Conservation (phyloP, 2,797 vertebrate species). For the Gorsachius magnificus region DNA sequence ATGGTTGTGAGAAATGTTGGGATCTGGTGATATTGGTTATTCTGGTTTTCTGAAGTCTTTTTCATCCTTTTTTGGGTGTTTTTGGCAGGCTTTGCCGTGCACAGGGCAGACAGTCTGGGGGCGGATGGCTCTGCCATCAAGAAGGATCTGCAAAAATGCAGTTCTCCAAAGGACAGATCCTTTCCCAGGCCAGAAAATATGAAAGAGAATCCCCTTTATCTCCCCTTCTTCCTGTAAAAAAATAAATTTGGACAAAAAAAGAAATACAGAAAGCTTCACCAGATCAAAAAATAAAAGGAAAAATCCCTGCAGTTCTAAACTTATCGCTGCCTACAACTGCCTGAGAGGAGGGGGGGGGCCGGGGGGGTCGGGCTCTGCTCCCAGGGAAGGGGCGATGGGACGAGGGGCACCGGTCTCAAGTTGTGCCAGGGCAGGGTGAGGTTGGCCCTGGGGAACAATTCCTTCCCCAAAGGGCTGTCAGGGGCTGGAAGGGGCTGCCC, state of each 20-base stretch:
- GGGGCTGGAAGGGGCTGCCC: no score
- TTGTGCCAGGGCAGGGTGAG: no score
- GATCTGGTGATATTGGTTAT: background rate
- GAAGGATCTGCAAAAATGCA: background rate
- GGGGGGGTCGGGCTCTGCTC: no score
- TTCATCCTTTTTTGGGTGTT: background rate
- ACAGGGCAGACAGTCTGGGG: background rate
- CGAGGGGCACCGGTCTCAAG: no score
- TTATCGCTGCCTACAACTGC: no score
- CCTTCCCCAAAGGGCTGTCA: no score
- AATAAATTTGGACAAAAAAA: background rate
- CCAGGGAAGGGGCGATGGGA: no score
- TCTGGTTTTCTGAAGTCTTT: background rate
- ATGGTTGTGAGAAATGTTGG: background rate
- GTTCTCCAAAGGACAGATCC: background rate
- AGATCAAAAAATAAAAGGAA: background rate
- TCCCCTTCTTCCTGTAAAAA: background rate
- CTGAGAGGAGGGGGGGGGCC: no score
- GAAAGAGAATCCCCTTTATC: background rate
- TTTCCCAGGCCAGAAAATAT: background rate
- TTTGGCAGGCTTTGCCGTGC: fast-evolving
- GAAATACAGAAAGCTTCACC: background rate
- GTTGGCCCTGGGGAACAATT: no score
- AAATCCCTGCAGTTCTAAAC: background rate
- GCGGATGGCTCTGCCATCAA: fast-evolving